phyloP scores from a whole-genome alignment of 1,140 invertebrate species.

The Chlorops oryzae region DNA sequence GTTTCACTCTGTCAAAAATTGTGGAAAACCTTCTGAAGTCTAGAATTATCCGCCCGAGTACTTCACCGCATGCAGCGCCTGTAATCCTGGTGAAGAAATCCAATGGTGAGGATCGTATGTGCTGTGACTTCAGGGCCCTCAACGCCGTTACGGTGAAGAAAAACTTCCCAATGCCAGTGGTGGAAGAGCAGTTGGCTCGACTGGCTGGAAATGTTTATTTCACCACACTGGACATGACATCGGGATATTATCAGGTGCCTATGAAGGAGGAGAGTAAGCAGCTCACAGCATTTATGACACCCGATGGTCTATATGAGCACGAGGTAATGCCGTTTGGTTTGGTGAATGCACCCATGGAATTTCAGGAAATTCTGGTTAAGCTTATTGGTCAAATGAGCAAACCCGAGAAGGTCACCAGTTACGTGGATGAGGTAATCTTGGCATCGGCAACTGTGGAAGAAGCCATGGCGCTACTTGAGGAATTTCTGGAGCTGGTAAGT shows the following conservation, averaged over 20 bases:
- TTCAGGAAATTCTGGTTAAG: conserved; percentile 22
- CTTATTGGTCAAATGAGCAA: background rate
- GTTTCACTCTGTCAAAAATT: conserved; percentile 12
- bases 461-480: conserved; percentile 18
- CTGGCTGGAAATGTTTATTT: conserved; percentile 44
- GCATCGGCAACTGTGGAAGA: conserved; percentile 17
- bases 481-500: conserved; percentile 16
- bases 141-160: conserved; percentile 36
- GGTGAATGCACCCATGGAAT: conserved; percentile 46
- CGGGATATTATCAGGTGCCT: conserved; percentile 48
- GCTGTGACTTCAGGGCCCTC: conserved; percentile 25
- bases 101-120: conserved; percentile 22
- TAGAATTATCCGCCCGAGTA: conserved; percentile 45
- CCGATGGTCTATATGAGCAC: conserved; percentile 32
- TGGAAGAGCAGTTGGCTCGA: conserved; percentile 48
- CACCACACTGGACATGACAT: conserved; percentile 45
- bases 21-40: conserved; percentile 30
- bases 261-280: conserved; percentile 25
- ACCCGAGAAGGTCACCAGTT: conserved; percentile 4
- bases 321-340: conserved; percentile 49
- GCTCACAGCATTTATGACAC: conserved; percentile 21
- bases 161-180: conserved; percentile 51
- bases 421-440: conserved; percentile 21
- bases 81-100: conserved; percentile 52
- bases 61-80: conserved; percentile 48